phyloP scores from a whole-genome alignment of 1,140 invertebrate genomes.

The Cephus cinctus region DNA sequence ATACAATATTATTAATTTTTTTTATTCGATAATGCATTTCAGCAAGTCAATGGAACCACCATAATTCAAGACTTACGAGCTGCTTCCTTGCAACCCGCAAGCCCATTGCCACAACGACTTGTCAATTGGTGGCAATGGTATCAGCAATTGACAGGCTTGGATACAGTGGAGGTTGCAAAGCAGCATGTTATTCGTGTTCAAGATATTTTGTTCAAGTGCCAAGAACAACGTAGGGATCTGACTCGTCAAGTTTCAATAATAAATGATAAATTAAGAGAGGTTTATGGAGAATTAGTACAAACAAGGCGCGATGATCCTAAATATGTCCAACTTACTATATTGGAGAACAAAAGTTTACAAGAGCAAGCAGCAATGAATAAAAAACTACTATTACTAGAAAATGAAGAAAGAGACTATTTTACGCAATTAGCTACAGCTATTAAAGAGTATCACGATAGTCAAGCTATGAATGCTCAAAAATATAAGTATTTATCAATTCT shows the following conservation, averaged over 20 bases:
- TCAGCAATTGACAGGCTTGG: constrained; percentile 44
- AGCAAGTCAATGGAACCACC: constrained; percentile 37
- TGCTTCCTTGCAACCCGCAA: constrained; percentile 23
- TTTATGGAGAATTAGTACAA: constrained; percentile 44
- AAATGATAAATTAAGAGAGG: constrained; percentile 43
- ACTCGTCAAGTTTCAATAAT: constrained; percentile 27
- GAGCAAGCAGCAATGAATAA: constrained; percentile 36
- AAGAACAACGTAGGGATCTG: constrained; percentile 35
- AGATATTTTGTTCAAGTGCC: constrained; percentile 46
- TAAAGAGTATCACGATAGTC: constrained; percentile 52
- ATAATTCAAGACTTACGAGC: constrained; percentile 40
- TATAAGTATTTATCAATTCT: constrained; percentile 50
- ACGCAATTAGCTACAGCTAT: constrained; percentile 46
- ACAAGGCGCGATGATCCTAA: constrained; percentile 47
- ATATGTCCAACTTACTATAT: constrained; percentile 47
- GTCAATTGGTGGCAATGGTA: constrained; percentile 49
- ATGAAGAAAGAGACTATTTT: constrained; percentile 46
- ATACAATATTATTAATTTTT: constrained; percentile 10
- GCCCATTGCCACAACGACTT: constrained; percentile 36
- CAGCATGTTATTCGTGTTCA: constrained; percentile 42
- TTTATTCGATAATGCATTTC: constrained; percentile 11
- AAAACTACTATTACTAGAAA: constrained; percentile 37
- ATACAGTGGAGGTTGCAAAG: constrained; percentile 41
- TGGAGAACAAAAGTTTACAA: constrained; percentile 45
- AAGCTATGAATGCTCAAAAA: constrained; percentile 45